A percentile compares a stretch with the other conserved stretches of the same genome.
phyloP scores from a whole-genome alignment of 2,888 invertebrate genomes.

The Dryocosmus kuriphilus region DNA sequence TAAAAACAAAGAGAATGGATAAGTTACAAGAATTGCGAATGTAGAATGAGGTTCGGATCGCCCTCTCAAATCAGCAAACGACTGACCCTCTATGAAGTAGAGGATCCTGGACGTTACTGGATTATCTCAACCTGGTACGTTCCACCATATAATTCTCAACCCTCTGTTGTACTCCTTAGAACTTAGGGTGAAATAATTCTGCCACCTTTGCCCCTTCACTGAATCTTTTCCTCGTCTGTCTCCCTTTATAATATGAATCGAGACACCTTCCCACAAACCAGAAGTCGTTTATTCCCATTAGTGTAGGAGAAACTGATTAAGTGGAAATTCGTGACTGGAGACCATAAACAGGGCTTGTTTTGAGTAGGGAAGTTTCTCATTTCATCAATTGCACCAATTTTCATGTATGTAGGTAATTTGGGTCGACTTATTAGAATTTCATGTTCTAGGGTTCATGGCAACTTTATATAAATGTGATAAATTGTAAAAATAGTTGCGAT shows the following conservation, averaged over 20 bases:
- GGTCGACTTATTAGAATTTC: conserved; percentile 17
- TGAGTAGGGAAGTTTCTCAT: conserved; percentile 8
- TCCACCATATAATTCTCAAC: conserved; percentile 60
- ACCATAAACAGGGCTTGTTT: conserved; percentile 24
- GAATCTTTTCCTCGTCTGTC: background rate
- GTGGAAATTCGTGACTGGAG: conserved; percentile 29
- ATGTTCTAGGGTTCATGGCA: background rate
- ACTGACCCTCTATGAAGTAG: too few relatives aligned
- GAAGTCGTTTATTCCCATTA: conserved; percentile 30
- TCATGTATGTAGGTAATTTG: conserved; percentile 10
- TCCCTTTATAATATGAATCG: background rate
- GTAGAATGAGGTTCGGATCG: too few relatives aligned
- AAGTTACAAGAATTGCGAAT: too few relatives aligned
- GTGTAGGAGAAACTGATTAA: conserved; percentile 12
- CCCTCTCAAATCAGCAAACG: too few relatives aligned
- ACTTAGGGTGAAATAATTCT: conserved; percentile 48
- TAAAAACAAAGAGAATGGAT: too few relatives aligned
- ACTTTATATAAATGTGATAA: background rate
- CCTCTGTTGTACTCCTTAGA: conserved; percentile 53
- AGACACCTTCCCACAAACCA: conserved; percentile 14
- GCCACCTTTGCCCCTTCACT: conserved; percentile 52
- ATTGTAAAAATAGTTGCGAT: too few relatives aligned
- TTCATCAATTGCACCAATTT: conserved; percentile 37
- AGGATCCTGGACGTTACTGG: conserved; percentile 44
- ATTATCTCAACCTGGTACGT: conserved; percentile 60